Percentiles rank a stretch among this genome's conserved stretches.
These are phyloP conservation scores for Drosophila auraria DNA, from an alignment of 1,140 invertebrate species.

Conservation along the genomic window DNA sequence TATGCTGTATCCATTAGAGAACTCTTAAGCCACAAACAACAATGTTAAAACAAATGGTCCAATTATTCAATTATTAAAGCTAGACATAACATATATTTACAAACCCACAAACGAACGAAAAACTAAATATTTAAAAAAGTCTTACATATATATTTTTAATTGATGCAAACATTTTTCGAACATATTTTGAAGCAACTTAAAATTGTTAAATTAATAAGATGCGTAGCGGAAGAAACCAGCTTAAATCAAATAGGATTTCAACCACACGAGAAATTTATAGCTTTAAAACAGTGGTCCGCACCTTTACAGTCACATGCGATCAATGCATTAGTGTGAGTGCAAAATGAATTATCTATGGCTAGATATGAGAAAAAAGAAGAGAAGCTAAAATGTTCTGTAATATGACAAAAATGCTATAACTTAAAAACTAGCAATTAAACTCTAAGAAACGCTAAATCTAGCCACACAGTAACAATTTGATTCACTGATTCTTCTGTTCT, in stretches of 20 bases:
- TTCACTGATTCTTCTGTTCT: no score
- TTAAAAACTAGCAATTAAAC: no score
- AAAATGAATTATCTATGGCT: no score
- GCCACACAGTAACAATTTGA: no score
- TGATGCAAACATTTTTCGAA: slow-evolving; percentile 56
- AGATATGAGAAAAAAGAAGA: no score
- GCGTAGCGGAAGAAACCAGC: slow-evolving; percentile 65
- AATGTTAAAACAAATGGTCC: slow-evolving; percentile 80
- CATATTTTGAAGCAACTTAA: slow-evolving; percentile 54
- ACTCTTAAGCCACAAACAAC: slow-evolving; percentile 69
- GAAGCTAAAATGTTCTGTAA: no score
- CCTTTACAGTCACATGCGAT: no score
- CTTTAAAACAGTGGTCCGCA: slow-evolving; percentile 51
- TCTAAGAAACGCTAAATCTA: no score
- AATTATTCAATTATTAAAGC: slow-evolving; percentile 81
- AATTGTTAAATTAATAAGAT: slow-evolving; percentile 30
- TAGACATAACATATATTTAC: slow-evolving; percentile 34
- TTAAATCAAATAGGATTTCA: slow-evolving; percentile 74
- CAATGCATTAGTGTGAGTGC: no score
- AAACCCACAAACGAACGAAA: slow-evolving; percentile 43
- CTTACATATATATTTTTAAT: slow-evolving; percentile 72
- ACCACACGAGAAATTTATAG: slow-evolving; percentile 66
- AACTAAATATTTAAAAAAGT: slow-evolving; percentile 39
- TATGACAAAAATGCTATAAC: no score
- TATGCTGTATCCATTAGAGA: slow-evolving; percentile 56